phyloP scores from a whole-genome alignment of 2,888 invertebrate species.

The Leucophenga maculata region DNA sequence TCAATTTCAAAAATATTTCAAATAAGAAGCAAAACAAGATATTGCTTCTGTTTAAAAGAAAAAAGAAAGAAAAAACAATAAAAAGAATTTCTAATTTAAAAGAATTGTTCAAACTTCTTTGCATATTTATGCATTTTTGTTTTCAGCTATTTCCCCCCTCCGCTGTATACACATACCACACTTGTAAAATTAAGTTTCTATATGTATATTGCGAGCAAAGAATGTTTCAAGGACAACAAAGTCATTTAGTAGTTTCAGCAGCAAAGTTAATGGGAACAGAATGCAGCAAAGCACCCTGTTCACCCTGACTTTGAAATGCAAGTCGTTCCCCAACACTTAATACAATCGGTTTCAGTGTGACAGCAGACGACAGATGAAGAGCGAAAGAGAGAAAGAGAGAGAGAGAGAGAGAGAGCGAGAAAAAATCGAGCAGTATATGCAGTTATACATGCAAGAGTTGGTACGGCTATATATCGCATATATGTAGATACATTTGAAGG shows the following conservation, averaged over 20 bases:
- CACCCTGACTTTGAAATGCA: constrained; percentile 4
- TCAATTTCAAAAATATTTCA: too few relatives aligned
- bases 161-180: too few relatives aligned
- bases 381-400: neutral
- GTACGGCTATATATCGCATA: neutral
- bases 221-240: too few relatives aligned
- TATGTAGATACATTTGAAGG: constrained; percentile 13
- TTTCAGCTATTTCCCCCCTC: too few relatives aligned
- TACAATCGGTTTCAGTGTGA: neutral
- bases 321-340: neutral
- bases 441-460: too few relatives aligned
- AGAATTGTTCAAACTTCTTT: neutral
- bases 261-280: too few relatives aligned
- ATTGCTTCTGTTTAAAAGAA: neutral
- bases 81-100: neutral
- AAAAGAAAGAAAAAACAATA: neutral
- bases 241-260: too few relatives aligned
- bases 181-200: too few relatives aligned
- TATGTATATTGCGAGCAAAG: too few relatives aligned
- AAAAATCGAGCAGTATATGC: neutral
- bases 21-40: too few relatives aligned
- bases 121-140: neutral
- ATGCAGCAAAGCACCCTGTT: neutral
- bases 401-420: neutral
- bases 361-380: neutral